phyloP scores from a whole-genome alignment of 2,888 invertebrate genomes.

The Acanthosepion lycidas region DNA sequence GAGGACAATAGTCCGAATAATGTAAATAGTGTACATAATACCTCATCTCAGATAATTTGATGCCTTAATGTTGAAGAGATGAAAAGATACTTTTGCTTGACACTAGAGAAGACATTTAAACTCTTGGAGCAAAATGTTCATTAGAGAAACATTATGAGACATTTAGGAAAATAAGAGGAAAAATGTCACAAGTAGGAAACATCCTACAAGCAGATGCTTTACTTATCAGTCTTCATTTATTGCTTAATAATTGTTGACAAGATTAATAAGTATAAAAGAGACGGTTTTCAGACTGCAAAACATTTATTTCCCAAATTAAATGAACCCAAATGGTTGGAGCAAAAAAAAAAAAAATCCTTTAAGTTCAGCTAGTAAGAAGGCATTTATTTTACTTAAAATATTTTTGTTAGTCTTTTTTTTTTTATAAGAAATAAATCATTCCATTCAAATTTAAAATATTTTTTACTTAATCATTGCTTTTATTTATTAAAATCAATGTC shows the following conservation, averaged over 20 bases:
- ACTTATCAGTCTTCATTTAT: neutral
- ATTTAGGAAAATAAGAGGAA: neutral
- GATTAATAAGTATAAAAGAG: neutral
- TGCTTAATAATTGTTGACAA: constrained; percentile 33
- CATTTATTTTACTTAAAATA: neutral
- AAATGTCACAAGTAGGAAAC: neutral
- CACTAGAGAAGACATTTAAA: neutral
- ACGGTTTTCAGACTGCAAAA: neutral
- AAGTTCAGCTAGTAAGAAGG: neutral
- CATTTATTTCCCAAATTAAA: neutral
- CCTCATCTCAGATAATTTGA: neutral
- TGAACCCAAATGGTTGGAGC: neutral
- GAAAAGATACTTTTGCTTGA: neutral
- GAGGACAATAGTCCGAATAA: neutral
- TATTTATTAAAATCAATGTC: too few species aligned
- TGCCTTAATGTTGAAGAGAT: neutral
- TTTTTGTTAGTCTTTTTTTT: neutral
- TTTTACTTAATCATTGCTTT: too few species aligned
- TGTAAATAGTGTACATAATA: too few species aligned
- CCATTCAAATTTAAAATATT: too few species aligned
- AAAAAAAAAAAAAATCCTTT: neutral
- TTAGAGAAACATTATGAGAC: neutral
- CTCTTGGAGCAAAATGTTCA: neutral
- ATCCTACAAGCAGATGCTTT: neutral
- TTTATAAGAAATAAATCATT: too few species aligned